These are phyloP conservation scores for Sarcophaga variegata DNA, from an alignment of 2,888 invertebrate species.

Conservation along the genomic window DNA sequence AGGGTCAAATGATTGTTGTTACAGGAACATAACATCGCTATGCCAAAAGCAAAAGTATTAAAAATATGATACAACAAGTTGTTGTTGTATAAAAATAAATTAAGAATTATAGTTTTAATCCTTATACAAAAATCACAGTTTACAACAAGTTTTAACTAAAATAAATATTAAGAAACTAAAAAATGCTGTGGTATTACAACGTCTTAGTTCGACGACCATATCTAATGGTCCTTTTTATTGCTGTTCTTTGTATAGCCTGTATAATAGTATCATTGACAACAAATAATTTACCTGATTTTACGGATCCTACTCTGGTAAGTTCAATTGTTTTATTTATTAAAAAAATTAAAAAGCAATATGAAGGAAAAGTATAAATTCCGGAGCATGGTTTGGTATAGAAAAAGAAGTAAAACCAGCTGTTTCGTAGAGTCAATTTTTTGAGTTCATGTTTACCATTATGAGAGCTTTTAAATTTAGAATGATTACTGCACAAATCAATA, in stretches of 20 bases:
- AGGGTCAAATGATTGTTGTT: background rate
- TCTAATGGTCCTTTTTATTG: conserved; percentile 85
- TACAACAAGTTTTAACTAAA: background rate
- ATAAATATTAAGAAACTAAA: conserved; percentile 43
- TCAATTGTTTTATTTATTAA: background rate
- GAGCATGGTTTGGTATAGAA: background rate
- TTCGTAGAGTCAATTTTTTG: background rate
- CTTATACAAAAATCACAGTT: background rate
- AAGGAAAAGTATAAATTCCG: background rate
- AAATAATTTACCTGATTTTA: conserved; percentile 89
- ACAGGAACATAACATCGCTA: conserved; percentile 26
- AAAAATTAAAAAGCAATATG: too few species aligned
- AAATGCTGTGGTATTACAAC: conserved; percentile 85
- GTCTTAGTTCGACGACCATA: conserved; percentile 87
- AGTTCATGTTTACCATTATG: too few species aligned
- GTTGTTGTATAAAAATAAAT: conserved; percentile 17
- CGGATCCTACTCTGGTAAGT: conserved; percentile 90
- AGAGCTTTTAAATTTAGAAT: too few species aligned
- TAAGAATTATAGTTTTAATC: background rate
- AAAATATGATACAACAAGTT: conserved; percentile 50
- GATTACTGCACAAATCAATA: too few species aligned
- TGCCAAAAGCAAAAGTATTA: conserved; percentile 6
- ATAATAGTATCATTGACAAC: conserved; percentile 86
- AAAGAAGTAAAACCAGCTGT: too few species aligned
- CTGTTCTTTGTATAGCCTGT: conserved; percentile 86